Percentiles rank a stretch among this genome's conserved stretches.
phyloP scores from a whole-genome alignment of 2,888 invertebrate genomes.

The Muschampia staudingeri region DNA sequence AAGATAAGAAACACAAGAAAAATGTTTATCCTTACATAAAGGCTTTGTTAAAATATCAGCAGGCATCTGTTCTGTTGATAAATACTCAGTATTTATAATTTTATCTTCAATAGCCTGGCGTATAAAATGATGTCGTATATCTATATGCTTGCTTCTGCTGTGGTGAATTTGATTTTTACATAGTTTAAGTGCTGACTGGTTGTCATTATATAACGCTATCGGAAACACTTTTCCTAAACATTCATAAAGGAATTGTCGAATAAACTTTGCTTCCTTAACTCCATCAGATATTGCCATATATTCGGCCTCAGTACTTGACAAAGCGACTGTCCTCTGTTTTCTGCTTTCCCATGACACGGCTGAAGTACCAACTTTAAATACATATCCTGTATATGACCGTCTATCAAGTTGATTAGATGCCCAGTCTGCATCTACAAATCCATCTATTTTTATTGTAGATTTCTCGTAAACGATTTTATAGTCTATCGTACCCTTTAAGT shows the following conservation, averaged over 20 bases:
- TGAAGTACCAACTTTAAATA: conserved; percentile 4
- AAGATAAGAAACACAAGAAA: not conserved
- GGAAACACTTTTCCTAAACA: conserved; percentile 18
- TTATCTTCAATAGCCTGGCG: not conserved
- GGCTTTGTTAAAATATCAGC: not conserved
- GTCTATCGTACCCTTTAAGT: not conserved
- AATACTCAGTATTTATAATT: not conserved
- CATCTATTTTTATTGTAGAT: not conserved
- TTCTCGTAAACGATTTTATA: conserved; percentile 4
- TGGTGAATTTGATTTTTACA: conserved; percentile 30
- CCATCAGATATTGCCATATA: conserved; percentile 4
- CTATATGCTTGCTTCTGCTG: conserved; percentile 35
- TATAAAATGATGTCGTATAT: conserved; percentile 23
- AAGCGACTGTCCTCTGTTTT: conserved; percentile 2
- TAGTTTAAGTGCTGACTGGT: conserved; percentile 32
- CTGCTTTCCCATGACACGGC: not conserved
- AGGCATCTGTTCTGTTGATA: not conserved
- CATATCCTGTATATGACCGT: not conserved
- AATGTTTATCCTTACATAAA: not conserved
- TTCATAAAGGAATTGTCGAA: conserved; percentile 10
- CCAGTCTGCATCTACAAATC: not conserved
- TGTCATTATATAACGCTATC: conserved; percentile 33
- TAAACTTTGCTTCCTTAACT: conserved; percentile 4
- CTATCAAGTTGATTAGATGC: not conserved
- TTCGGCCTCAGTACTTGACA: conserved; percentile 18